phyloP scores from a whole-genome alignment of 2,888 invertebrate species.

The Himalopsyche kuldschensis region DNA sequence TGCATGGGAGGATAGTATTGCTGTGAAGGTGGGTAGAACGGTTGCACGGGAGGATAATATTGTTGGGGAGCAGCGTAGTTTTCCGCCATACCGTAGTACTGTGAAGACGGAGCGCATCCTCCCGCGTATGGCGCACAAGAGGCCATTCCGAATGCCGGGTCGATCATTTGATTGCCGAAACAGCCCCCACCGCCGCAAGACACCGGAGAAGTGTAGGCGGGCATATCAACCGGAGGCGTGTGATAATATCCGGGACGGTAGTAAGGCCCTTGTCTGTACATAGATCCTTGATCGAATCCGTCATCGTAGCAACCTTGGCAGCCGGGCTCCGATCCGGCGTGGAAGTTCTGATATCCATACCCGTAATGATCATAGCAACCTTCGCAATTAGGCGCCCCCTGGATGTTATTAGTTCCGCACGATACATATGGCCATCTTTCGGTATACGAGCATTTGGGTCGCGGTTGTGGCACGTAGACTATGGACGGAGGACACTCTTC shows the following conservation, averaged over 20 bases:
- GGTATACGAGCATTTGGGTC: conserved; percentile 46
- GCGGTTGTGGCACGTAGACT: conserved; percentile 44
- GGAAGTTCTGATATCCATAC: conserved; percentile 27
- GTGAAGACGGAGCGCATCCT: neutral
- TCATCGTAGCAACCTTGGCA: conserved; percentile 46
- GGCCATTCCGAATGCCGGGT: conserved; percentile 34
- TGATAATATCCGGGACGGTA: conserved; percentile 40
- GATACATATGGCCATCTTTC: conserved; percentile 48
- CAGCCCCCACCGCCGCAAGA: conserved; percentile 18
- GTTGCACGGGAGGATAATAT: neutral
- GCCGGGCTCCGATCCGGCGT: conserved; percentile 9
- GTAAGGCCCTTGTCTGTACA: conserved; percentile 46
- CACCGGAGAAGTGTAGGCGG: neutral
- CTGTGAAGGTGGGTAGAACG: neutral
- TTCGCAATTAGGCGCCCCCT: conserved; percentile 42
- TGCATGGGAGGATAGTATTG: neutral
- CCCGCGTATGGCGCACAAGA: conserved; percentile 26
- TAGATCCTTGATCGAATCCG: conserved; percentile 43
- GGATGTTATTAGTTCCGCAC: conserved; percentile 11
- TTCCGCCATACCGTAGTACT: neutral
- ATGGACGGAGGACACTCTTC: conserved; percentile 44
- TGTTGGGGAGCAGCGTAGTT: neutral
- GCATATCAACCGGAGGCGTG: conserved; percentile 19
- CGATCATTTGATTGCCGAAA: conserved; percentile 34
- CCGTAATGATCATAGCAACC: conserved; percentile 48